These are phyloP conservation scores for Eleutherodactylus coqui DNA, from an alignment of 2,797 vertebrate species.

Conservation along the genomic window DNA sequence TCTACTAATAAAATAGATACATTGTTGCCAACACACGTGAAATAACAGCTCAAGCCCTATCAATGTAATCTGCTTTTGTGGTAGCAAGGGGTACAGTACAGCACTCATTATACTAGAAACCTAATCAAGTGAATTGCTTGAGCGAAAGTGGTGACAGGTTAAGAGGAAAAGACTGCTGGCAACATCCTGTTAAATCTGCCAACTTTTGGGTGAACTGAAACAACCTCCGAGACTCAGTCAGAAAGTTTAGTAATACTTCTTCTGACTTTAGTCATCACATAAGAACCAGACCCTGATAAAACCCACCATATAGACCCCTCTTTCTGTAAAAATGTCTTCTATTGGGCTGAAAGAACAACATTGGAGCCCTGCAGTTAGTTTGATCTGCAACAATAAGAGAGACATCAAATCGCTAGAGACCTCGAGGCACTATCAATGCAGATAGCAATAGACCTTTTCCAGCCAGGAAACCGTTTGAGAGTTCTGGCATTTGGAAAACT, in stretches of 20 bases:
- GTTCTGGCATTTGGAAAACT: constrained; percentile 39
- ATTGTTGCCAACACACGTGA: not conserved
- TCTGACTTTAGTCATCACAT: constrained; percentile 62
- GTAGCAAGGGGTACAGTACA: constrained; percentile 22
- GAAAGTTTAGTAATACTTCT: constrained; percentile 40
- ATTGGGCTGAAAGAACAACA: constrained; percentile 22
- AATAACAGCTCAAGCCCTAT: constrained; percentile 23
- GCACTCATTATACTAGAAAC: constrained; percentile 49
- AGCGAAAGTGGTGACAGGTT: constrained; percentile 60
- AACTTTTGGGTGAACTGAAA: constrained; percentile 47
- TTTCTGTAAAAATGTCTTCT: constrained; percentile 16
- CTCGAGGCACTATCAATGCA: constrained; percentile 26
- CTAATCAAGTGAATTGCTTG: constrained; percentile 49
- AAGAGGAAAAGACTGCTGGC: constrained; percentile 40
- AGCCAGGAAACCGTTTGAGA: constrained; percentile 11
- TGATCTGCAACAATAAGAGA: constrained; percentile 28
- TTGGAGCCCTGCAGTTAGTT: not conserved
- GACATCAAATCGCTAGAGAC: not conserved
- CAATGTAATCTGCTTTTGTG: constrained; percentile 29
- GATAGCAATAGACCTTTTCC: constrained; percentile 5
- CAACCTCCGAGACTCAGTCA: constrained; percentile 57
- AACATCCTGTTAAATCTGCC: constrained; percentile 59
- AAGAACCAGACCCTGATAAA: constrained; percentile 34
- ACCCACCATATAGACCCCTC: constrained; percentile 15
- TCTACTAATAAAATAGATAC: not conserved